Base-by-base conservation (phyloP, 2,888 invertebrate species). In the Drosophila anceps region DNA sequence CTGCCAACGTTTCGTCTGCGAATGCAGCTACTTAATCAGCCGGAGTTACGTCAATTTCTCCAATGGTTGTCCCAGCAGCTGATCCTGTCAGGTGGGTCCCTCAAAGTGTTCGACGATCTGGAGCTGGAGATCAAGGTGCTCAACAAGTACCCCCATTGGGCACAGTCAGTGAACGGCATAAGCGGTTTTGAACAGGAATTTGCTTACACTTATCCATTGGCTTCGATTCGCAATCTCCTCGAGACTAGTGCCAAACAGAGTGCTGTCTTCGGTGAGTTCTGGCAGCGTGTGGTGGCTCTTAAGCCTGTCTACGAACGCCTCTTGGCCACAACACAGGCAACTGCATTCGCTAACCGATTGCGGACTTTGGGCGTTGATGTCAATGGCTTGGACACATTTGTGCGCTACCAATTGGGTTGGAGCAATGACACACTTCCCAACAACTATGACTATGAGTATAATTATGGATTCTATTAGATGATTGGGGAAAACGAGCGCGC, bases 111-210 rank as follows among this genome's bases (percentile, higher is more conserved):
- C 20, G 88, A 91, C 0, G 87, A 82, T 10, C 71, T 85, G 46
- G 89, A 90, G n/a, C 60, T 84, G 55, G 91, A 90, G 51, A 69
- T 90, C n/a, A 79, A 82, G 51, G 57, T 92, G 7, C 57, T 92
- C 12, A 91, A 89, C 50, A 85, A 82, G 33, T 76, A 86, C 55
- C 88, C 90, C 0, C 78, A 76, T 50, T 83, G 85, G 82, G 73
- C 81, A 9, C 83, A 81, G 51, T 58, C 76, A 8, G 85, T 88
- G 1, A 73, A 72, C 10, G 93, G 93, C 15, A 82, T 91, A 60
- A 69, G 70, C 13, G 92, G 92, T 15, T 91, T 92, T 44, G 69
- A 91, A 27, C 72, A 70, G 15, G 92, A 93, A 9, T 79, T 91
- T 4, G 13, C 53, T 0, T 63, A 73, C 0, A 71, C 90, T 6